phyloP scores from a whole-genome alignment of 2,888 invertebrate species.

The Cephus nigrinus region DNA sequence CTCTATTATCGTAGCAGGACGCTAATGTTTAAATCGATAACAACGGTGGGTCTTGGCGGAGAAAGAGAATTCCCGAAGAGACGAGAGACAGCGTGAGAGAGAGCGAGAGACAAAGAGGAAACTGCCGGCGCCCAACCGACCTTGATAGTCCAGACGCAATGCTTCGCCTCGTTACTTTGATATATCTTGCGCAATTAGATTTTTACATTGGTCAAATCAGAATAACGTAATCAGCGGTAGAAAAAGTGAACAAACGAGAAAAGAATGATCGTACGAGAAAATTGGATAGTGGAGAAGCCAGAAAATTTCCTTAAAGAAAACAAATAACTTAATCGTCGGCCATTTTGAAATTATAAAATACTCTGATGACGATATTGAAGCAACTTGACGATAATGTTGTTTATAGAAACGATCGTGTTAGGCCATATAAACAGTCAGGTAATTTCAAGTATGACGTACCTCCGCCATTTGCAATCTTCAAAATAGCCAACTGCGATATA shows the following conservation, averaged over 20 bases:
- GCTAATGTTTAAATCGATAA: conserved; percentile 57
- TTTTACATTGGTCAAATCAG: conserved; percentile 32
- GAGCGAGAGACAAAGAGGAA: conserved; percentile 3
- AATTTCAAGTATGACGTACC: neutral
- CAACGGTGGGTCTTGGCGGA: conserved; percentile 22
- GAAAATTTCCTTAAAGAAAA: neutral
- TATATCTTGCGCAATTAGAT: conserved; percentile 33
- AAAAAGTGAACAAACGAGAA: conserved; percentile 10
- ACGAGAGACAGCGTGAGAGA: conserved; percentile 1
- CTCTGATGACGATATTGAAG: neutral
- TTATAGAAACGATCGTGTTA: neutral
- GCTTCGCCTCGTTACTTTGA: conserved; percentile 34
- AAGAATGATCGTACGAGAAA: neutral
- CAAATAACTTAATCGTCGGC: neutral
- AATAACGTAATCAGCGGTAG: neutral
- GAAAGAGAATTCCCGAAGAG: neutral
- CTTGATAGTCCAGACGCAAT: conserved; percentile 21
- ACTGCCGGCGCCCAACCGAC: conserved; percentile 1
- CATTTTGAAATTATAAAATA: neutral
- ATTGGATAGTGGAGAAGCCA: neutral
- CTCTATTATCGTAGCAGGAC: conserved; percentile 41
- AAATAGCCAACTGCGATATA: neutral
- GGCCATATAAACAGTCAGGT: neutral
- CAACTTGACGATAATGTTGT: too few relatives aligned
- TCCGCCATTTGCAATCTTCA: neutral